Percentiles rank a stretch among this genome's conserved stretches.
phyloP scores from a whole-genome alignment of 2,113 vertebrate genomes.

The Cynoglossus semilaevis region DNA sequence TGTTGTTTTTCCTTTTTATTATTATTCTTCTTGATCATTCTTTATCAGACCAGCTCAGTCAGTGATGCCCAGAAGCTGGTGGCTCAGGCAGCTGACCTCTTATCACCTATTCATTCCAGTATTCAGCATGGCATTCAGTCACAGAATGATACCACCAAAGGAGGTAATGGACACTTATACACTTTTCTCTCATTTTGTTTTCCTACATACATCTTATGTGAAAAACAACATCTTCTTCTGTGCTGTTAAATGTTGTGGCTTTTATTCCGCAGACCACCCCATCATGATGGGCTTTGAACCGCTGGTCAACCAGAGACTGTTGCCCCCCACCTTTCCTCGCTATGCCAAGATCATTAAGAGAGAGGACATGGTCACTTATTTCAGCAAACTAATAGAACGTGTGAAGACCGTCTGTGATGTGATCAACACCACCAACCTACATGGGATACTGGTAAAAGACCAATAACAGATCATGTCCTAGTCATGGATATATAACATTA shows the following conservation, averaged over 20 bases:
- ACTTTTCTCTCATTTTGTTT: too few relatives aligned
- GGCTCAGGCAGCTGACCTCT: conserved; percentile 89
- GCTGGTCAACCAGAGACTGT: conserved; percentile 94
- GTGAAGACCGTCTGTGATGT: conserved; percentile 98
- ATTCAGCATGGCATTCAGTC: conserved; percentile 94
- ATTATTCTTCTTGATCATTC: conserved; percentile 10
- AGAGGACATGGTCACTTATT: conserved; percentile 98
- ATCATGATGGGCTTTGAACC: conserved; percentile 99
- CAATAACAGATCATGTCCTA: neutral
- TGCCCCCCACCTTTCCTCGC: conserved; percentile 96
- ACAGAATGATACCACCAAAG: conserved; percentile 98
- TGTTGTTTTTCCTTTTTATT: neutral
- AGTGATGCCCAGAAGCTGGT: conserved; percentile 96
- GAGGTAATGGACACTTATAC: conserved; percentile 76
- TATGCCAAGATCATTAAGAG: conserved; percentile 99
- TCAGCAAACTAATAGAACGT: conserved; percentile 93
- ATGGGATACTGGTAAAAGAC: conserved; percentile 90
- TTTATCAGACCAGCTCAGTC: conserved; percentile 88
- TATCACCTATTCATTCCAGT: conserved; percentile 91
- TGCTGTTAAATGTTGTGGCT: too few relatives aligned
- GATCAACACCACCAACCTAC: conserved; percentile 93
- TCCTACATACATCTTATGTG: neutral
- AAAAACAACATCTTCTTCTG: too few relatives aligned
- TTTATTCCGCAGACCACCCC: conserved; percentile 85
- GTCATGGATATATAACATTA: neutral